These are phyloP conservation scores for Melopsittacus undulatus DNA, from an alignment of 2,797 vertebrate species.

Conservation along the genomic window DNA sequence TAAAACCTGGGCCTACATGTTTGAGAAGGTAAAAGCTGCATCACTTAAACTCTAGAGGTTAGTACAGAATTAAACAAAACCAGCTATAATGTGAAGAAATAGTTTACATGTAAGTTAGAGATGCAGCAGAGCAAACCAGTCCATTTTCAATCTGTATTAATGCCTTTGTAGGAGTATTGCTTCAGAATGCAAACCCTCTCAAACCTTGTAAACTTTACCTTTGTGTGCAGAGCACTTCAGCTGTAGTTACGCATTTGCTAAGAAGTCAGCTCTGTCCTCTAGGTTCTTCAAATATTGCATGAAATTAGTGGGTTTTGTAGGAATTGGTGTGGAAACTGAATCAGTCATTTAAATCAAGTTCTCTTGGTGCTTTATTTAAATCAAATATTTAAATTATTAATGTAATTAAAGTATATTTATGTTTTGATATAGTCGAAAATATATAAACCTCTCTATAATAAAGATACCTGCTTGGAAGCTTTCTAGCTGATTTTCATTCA, in stretches of 20 bases:
- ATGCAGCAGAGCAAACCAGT: neutral
- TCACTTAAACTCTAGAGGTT: neutral
- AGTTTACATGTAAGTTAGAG: neutral
- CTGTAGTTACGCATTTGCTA: neutral
- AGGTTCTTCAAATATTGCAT: neutral
- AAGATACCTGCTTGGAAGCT: neutral
- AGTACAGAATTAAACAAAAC: neutral
- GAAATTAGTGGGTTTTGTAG: neutral
- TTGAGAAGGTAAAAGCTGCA: neutral
- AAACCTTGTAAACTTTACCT: neutral
- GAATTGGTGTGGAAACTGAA: neutral
- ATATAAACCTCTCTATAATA: constrained; percentile 10
- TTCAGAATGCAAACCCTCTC: neutral
- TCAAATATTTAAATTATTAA: constrained; percentile 24
- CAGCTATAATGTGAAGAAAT: neutral
- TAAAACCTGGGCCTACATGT: neutral
- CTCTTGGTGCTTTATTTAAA: constrained; percentile 9
- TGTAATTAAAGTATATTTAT: neutral
- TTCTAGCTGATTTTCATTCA: neutral
- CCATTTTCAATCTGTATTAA: neutral
- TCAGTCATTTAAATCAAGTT: neutral
- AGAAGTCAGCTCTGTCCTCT: neutral
- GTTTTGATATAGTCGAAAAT: neutral
- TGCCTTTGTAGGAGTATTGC: neutral
- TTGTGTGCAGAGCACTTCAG: neutral